Conservation (phyloP, 2,888 invertebrate genomes). For the Bembecia ichneumoniformis region DNA sequence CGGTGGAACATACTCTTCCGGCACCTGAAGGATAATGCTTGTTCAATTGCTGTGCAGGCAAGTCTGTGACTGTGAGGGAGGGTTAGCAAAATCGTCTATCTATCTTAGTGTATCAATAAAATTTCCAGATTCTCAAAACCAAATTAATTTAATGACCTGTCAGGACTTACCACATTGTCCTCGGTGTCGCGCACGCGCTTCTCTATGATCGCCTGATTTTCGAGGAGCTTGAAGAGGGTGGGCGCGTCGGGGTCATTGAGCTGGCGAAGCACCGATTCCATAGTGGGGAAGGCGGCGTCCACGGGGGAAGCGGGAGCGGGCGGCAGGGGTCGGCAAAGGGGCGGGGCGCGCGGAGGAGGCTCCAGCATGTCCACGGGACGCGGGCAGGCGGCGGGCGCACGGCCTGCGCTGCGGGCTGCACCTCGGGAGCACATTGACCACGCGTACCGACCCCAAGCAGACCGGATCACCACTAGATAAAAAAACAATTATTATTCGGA, state of each 20-base stretch:
- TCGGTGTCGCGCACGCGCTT: constrained; percentile 65
- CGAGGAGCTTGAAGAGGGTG: constrained; percentile 79
- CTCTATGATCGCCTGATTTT: constrained; percentile 77
- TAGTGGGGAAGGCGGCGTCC: constrained; percentile 90
- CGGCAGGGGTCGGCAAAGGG: constrained; percentile 58
- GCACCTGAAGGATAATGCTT: constrained; percentile 41
- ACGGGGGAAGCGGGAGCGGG: constrained; percentile 74
- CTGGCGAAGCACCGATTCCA: constrained; percentile 83
- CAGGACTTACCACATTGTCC: constrained; percentile 35
- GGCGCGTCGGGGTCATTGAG: constrained; percentile 72
- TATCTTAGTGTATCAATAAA: too few relatives aligned
- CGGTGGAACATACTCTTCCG: constrained; percentile 83
- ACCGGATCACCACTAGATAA: constrained; percentile 82
- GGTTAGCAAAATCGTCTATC: too few relatives aligned
- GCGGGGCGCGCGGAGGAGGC: constrained; percentile 10
- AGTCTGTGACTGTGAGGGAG: too few relatives aligned
- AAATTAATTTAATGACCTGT: too few relatives aligned
- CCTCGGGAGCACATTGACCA: constrained; percentile 94
- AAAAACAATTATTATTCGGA: too few relatives aligned
- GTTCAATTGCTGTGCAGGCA: too few relatives aligned
- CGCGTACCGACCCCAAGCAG: constrained; percentile 94
- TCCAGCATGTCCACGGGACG: constrained; percentile 55
- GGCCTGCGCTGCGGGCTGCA: constrained; percentile 85
- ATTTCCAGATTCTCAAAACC: constrained; percentile 4
- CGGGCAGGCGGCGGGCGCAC: constrained; percentile 58